Conservation (phyloP, 2,113 vertebrate genomes). For the Rhea pennata region DNA sequence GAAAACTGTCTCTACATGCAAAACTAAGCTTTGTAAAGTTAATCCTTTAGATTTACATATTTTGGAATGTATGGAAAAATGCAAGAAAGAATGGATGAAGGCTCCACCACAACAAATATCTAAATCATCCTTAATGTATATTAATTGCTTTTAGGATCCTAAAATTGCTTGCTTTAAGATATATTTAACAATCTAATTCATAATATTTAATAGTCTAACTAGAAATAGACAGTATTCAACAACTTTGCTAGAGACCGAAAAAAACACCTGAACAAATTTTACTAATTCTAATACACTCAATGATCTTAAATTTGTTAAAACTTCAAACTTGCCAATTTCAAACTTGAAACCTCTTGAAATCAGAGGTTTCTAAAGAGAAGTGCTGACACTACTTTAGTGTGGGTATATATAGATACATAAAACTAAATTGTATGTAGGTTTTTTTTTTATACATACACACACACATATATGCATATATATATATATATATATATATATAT, state of each 20-base stretch:
- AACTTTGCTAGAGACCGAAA: conserved; percentile 14
- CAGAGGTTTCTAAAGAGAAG: background rate
- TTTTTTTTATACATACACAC: too few relatives aligned
- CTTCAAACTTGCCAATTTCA: background rate
- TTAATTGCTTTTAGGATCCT: background rate
- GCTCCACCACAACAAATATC: conserved; percentile 1
- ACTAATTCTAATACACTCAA: background rate
- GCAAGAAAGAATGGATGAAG: background rate
- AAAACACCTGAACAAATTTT: background rate
- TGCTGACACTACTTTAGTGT: background rate
- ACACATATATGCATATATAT: too few relatives aligned
- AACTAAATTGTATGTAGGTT: too few relatives aligned
- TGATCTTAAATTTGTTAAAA: background rate
- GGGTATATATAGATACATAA: background rate
- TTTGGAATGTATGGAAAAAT: background rate
- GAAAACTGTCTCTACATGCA: background rate
- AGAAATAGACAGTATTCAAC: background rate
- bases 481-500: too few relatives aligned
- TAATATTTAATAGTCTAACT: background rate
- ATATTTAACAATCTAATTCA: conserved; percentile 5
- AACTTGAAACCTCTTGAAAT: background rate
- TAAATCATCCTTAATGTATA: background rate
- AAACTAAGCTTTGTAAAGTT: background rate
- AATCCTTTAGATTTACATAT: background rate
- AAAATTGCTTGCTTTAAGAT: background rate